Evolutionary conservation across 2,888 invertebrate species (phyloP), one percentile per base, ranked within the genome.

Genomic region (Trisateles emortualis): DNA sequence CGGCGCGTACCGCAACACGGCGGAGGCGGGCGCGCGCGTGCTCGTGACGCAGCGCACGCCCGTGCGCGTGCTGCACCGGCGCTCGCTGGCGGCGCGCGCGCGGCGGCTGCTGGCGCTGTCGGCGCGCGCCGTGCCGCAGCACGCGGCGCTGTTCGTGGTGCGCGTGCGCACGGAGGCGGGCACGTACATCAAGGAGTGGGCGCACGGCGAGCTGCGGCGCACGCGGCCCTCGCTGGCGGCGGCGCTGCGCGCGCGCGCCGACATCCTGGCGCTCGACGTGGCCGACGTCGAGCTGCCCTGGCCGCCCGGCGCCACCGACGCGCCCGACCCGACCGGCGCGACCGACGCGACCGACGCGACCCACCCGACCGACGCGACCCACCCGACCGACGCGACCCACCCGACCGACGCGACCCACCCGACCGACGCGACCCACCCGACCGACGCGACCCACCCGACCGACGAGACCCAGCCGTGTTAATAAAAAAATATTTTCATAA

Each of bases 111-210:
- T 96, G 71, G 92, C 93, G 29, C 42, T 88, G n/a, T 29, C 48
- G n/a, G 96, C 96, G 0, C 84, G 86, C 17, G 74, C 84, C 0
- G 87, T 95, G 3, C 90, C 90, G 13, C 93, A 68, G 4, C 84
- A 90, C 59, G 77, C 86, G 0, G 82, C 90, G 60, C 86, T 95
- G 43, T 95, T 98, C 72, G 90, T 94, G 40, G 76, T 98, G 22
- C 93, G 94, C 55, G 71, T 98, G 14, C 94, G 94, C 42, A 97
- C 98, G 0, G 96, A 98, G 79, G 99, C 99, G 8, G 99, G 99
- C 35, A 98, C 98, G 32, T 99, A 99, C 83, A 95, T 99, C 0
- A 99, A 99, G 89, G 99, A 99, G 92, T 97, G 99, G 92, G 97
- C 98, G 14, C 98, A 99, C 88, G 98, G 99, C 2, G 99, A 99